Evolutionary conservation across 2,888 invertebrate genomes (phyloP).

Genomic region (Euzophera pinguis): DNA sequence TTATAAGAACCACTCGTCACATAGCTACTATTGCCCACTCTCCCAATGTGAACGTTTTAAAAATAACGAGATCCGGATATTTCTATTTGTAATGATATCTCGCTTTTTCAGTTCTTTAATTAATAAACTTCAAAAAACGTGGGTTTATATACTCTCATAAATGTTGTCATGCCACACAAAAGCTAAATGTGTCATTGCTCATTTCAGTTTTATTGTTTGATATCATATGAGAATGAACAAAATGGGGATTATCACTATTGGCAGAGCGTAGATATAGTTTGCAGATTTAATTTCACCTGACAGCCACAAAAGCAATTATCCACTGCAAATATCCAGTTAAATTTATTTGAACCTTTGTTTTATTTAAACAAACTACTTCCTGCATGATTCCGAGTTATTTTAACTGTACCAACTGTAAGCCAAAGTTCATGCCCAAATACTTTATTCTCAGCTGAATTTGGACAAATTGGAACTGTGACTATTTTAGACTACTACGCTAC

Average conservation of each 20-base stretch:
- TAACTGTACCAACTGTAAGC: background rate
- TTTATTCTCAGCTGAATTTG: background rate
- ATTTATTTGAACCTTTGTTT: background rate
- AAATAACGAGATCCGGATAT: background rate
- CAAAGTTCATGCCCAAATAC: too few relatives aligned
- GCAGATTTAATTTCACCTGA: background rate
- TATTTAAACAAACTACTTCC: slow-evolving; percentile 6
- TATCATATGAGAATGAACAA: background rate
- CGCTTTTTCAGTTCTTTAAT: background rate
- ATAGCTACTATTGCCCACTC: too few relatives aligned
- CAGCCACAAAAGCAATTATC: background rate
- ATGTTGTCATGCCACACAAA: too few relatives aligned
- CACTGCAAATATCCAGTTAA: background rate
- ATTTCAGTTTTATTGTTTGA: too few relatives aligned
- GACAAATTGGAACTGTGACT: too few relatives aligned
- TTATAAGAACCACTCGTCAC: too few relatives aligned
- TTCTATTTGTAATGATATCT: background rate
- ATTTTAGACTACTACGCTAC: too few relatives aligned
- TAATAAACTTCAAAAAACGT: background rate
- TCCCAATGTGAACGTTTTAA: background rate
- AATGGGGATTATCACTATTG: background rate
- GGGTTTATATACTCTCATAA: too few relatives aligned
- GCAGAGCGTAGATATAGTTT: background rate
- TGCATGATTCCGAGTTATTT: background rate
- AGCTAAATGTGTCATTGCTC: too few relatives aligned